Conservation (phyloP, 2,113 vertebrate genomes). For the Amblyornis subalaris region DNA sequence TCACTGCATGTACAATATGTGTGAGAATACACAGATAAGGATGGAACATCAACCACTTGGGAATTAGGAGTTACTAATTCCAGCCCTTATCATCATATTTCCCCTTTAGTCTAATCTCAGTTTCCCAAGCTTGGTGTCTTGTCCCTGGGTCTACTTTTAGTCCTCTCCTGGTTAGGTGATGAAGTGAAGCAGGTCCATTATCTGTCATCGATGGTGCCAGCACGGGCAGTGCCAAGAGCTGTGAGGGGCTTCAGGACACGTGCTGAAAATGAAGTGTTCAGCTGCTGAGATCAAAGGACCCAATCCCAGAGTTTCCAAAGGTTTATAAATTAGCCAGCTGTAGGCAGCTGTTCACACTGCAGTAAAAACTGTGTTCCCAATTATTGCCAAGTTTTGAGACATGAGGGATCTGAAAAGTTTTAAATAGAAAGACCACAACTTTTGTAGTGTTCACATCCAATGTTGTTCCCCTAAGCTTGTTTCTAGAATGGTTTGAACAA, state of each 20-base stretch:
- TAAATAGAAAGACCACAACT: neutral
- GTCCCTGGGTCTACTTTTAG: neutral
- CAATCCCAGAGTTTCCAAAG: neutral
- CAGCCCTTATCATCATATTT: neutral
- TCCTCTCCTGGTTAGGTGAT: neutral
- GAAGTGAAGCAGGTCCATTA: neutral
- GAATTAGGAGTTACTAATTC: conserved; percentile 22
- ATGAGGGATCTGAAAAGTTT: neutral
- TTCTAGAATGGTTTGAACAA: neutral
- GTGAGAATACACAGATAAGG: neutral
- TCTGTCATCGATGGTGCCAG: neutral
- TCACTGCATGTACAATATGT: rapidly evolving
- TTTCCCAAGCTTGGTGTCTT: neutral
- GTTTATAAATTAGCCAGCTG: neutral
- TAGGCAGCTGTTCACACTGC: neutral
- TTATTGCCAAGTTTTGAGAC: too few species aligned
- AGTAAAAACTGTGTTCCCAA: neutral
- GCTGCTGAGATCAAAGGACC: neutral
- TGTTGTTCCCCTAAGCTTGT: neutral
- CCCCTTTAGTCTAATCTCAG: neutral
- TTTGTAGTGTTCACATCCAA: neutral
- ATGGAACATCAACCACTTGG: neutral
- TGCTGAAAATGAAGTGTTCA: neutral
- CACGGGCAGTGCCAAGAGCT: neutral
- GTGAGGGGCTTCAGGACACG: neutral